phyloP scores from a whole-genome alignment of 2,888 invertebrate species.

The Latrodectus elegans region DNA sequence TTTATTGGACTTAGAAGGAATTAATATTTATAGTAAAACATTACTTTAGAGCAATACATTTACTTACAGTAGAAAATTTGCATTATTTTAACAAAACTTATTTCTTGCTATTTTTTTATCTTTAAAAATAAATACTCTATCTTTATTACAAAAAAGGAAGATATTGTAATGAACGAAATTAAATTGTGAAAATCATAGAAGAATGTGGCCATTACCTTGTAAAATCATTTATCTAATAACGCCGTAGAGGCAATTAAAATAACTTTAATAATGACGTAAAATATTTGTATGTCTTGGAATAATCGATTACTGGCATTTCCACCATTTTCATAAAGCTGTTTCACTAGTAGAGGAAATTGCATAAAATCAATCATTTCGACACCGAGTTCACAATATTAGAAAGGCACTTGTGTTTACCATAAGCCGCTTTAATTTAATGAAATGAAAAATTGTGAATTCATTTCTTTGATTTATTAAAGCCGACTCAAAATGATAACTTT shows the following conservation, averaged over 20 bases:
- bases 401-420: neutral
- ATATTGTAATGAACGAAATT: too few relatives aligned
- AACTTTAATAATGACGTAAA: neutral
- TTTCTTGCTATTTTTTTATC: too few relatives aligned
- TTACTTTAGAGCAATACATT: too few relatives aligned
- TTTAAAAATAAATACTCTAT: too few relatives aligned
- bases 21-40: too few relatives aligned
- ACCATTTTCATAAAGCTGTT: neutral
- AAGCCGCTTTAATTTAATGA: neutral
- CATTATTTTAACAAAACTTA: too few relatives aligned
- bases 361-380: slow-evolving; percentile 2
- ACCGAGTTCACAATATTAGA: neutral
- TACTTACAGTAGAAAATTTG: too few relatives aligned
- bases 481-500: too few relatives aligned
- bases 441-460: neutral
- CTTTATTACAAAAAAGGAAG: too few relatives aligned
- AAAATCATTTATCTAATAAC: neutral
- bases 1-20: too few relatives aligned
- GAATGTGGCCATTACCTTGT: neutral
- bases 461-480: neutral
- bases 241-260: neutral
- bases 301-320: neutral
- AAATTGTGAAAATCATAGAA: neutral
- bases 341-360: neutral
- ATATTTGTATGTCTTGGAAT: neutral